Evolutionary conservation across 1,140 invertebrate genomes (phyloP).

Genomic region (Euura saliciscinereae): DNA sequence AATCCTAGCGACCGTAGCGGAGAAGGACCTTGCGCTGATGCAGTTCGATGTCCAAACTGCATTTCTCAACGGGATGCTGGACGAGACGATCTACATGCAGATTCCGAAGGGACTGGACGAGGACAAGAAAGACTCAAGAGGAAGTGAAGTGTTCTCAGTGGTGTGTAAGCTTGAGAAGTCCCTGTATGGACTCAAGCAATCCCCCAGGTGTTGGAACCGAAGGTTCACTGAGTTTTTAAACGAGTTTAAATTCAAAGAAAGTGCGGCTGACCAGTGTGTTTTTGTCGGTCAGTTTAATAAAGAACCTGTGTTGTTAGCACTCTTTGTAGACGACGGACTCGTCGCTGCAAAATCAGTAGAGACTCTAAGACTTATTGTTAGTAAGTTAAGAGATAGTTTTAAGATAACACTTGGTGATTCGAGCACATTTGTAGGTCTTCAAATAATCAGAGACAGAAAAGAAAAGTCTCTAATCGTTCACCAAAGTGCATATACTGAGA

Average conservation of each 20-base stretch:
- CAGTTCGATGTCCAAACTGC: conserved; percentile 35
- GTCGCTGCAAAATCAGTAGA: not conserved
- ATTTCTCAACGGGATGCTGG: conserved; percentile 25
- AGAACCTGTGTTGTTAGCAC: not conserved
- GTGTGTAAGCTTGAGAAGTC: conserved; percentile 43
- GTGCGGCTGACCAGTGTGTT: conserved; percentile 26
- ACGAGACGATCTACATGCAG: conserved; percentile 30
- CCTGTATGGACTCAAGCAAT: conserved; percentile 47
- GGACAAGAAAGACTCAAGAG: conserved; percentile 21
- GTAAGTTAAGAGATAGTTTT: not conserved
- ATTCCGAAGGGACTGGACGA: conserved; percentile 36
- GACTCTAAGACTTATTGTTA: not conserved
- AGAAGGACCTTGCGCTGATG: conserved; percentile 23
- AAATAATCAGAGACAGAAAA: conserved; percentile 44
- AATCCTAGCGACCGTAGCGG: conserved; percentile 28
- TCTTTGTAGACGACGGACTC: not conserved
- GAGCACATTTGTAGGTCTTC: conserved; percentile 20
- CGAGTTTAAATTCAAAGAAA: conserved; percentile 22
- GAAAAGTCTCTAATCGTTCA: conserved; percentile 41
- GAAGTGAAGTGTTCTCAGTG: conserved; percentile 16
- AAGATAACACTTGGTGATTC: not conserved
- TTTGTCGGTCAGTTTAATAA: not conserved
- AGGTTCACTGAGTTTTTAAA: conserved; percentile 30
- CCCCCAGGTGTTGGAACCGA: conserved; percentile 38
- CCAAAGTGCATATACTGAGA: conserved; percentile 32